Conservation (phyloP, 37 sponge, comb jelly and placozoan genomes). For the Hexactinellida sp. region DNA sequence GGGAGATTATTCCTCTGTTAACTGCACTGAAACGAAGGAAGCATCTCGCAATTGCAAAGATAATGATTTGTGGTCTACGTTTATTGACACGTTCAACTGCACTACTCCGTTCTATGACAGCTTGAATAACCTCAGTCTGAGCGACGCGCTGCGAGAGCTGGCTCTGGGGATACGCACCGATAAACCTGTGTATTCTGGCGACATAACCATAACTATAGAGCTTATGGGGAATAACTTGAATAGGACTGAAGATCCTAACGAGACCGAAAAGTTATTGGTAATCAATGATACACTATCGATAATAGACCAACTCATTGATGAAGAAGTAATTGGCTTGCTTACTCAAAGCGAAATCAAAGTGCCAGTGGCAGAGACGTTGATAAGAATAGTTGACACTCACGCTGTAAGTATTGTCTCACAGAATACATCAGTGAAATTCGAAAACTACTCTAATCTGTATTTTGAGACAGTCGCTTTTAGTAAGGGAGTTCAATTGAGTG, state of each 20-base stretch:
- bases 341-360: not conserved
- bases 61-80: not conserved
- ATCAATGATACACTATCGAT: not conserved
- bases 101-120: not conserved
- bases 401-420: not conserved
- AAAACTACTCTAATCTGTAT: not conserved
- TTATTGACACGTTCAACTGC: not conserved
- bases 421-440: not conserved
- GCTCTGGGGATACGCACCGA: not conserved
- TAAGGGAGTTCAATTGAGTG: not conserved
- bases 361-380: not conserved
- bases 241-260: not conserved
- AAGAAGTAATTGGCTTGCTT: not conserved
- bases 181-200: not conserved
- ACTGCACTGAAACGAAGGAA: not conserved
- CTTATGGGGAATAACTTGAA: not conserved
- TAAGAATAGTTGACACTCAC: not conserved
- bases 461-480: not conserved
- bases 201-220: not conserved
- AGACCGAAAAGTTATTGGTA: not conserved
- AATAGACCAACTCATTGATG: not conserved
- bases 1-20: not conserved
- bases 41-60: not conserved
- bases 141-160: not conserved
- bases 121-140: not conserved